phyloP scores from a whole-genome alignment of 37 sponge, comb jelly and placozoan genomes.

The Geodia barretti region DNA sequence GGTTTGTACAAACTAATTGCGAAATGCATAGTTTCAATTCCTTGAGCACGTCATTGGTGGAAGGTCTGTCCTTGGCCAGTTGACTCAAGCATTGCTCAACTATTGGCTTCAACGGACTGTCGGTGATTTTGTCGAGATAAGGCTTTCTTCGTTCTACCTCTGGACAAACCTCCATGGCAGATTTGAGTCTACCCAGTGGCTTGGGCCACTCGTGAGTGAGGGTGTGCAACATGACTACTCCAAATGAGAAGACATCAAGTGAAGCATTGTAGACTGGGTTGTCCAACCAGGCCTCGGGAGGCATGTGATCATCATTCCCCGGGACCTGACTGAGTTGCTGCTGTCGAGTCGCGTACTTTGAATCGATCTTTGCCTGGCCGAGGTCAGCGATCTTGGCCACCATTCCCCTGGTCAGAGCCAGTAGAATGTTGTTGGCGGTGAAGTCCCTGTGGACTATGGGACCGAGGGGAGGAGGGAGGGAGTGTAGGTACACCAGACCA shows the following conservation, averaged over 20 bases:
- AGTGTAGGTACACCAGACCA: slow-evolving; percentile 35
- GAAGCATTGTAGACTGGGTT: slow-evolving; percentile 22
- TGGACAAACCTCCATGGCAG: not conserved
- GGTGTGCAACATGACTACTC: slow-evolving; percentile 21
- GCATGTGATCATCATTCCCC: slow-evolving; percentile 34
- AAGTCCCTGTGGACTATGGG: slow-evolving; percentile 40
- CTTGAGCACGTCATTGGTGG: not conserved
- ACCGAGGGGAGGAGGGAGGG: not conserved
- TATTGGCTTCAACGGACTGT: not conserved
- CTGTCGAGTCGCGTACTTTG: not conserved
- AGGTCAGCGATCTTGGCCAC: slow-evolving; percentile 40
- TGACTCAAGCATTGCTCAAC: not conserved
- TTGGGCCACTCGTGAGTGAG: not conserved
- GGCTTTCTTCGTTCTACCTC: not conserved
- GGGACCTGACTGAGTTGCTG: slow-evolving; percentile 20
- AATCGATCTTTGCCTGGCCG: slow-evolving; percentile 15
- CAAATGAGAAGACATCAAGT: slow-evolving; percentile 37
- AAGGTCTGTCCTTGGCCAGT: not conserved
- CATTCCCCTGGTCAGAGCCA: slow-evolving; percentile 1
- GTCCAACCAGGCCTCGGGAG: slow-evolving; percentile 34
- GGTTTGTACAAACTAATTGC: too few species aligned
- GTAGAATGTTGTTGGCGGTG: slow-evolving; percentile 36
- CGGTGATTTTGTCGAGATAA: not conserved
- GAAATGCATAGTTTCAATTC: not conserved
- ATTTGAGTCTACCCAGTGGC: not conserved